A percentile compares a stretch with the other conserved stretches of the same genome.
Evolutionary conservation across 2,888 invertebrate genomes (phyloP).

Genomic region (Perithous albicinctus): DNA sequence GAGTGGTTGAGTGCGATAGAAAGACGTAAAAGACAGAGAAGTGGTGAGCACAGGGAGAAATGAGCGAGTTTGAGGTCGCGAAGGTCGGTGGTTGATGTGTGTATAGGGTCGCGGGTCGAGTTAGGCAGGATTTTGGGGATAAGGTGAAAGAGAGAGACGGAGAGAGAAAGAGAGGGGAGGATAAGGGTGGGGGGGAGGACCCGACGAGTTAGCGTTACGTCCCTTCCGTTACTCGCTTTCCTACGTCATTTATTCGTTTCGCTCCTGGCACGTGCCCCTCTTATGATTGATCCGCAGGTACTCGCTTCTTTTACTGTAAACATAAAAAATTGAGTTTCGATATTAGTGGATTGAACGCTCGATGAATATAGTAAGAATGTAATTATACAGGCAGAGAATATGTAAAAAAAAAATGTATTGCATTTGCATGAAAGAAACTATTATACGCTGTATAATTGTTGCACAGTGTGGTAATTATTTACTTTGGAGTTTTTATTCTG

Average conservation of each 20-base stretch:
- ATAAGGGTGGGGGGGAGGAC: slow-evolving; percentile 85
- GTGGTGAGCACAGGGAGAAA: slow-evolving; percentile 68
- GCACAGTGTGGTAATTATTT: too few species aligned
- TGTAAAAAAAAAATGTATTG: background rate
- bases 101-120: slow-evolving; percentile 70
- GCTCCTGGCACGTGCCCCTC: slow-evolving; percentile 81
- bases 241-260: slow-evolving; percentile 83
- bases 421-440: background rate
- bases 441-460: too few species aligned
- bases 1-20: slow-evolving; percentile 55
- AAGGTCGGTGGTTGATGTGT: slow-evolving; percentile 58
- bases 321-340: slow-evolving; percentile 71
- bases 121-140: slow-evolving; percentile 68
- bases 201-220: slow-evolving; percentile 82
- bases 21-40: slow-evolving; percentile 68
- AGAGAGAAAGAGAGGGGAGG: slow-evolving; percentile 75
- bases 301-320: slow-evolving; percentile 81
- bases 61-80: slow-evolving; percentile 55
- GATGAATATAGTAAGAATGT: background rate
- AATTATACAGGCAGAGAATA: background rate
- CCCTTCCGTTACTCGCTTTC: slow-evolving; percentile 82
- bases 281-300: slow-evolving; percentile 73
- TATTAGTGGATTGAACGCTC: background rate
- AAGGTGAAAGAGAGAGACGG: slow-evolving; percentile 64
- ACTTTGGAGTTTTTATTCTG: too few species aligned